Evolutionary conservation across 2,888 invertebrate species (phyloP).

Genomic region (Amphiduros pacificus): DNA sequence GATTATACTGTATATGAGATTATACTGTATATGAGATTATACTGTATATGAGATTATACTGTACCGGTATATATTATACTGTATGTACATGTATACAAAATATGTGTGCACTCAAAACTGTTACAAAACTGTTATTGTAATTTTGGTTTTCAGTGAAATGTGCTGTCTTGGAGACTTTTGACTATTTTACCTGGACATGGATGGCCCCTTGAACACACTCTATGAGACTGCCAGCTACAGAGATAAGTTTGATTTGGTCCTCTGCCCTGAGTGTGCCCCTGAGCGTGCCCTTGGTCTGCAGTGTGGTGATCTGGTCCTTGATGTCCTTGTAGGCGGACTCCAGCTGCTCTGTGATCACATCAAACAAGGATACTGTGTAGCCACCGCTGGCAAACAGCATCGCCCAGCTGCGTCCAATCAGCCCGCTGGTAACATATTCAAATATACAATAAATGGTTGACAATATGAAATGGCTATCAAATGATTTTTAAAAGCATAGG

Average conservation of each 20-base stretch:
- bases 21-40: too few relatives aligned
- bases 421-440: slow-evolving; percentile 69
- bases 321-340: slow-evolving; percentile 68
- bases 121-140: not conserved
- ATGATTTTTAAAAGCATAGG: not conserved
- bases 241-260: slow-evolving; percentile 77
- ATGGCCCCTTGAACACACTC: slow-evolving; percentile 75
- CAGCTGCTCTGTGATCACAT: slow-evolving; percentile 58
- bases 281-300: slow-evolving; percentile 65
- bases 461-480: too few relatives aligned
- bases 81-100: not conserved
- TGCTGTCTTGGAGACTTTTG: not conserved
- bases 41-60: too few relatives aligned
- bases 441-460: too few relatives aligned
- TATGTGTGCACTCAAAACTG: not conserved
- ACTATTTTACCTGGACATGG: slow-evolving; percentile 65
- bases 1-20: too few relatives aligned
- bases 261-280: slow-evolving; percentile 74
- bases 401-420: slow-evolving; percentile 95
- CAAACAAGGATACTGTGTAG: slow-evolving; percentile 85
- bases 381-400: slow-evolving; percentile 92
- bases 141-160: not conserved
- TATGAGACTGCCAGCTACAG: slow-evolving; percentile 71
- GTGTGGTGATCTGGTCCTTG: slow-evolving; percentile 64
- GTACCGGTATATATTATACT: not conserved